Evolutionary conservation across 2,888 invertebrate species (phyloP).

Genomic region (Nezara viridula): DNA sequence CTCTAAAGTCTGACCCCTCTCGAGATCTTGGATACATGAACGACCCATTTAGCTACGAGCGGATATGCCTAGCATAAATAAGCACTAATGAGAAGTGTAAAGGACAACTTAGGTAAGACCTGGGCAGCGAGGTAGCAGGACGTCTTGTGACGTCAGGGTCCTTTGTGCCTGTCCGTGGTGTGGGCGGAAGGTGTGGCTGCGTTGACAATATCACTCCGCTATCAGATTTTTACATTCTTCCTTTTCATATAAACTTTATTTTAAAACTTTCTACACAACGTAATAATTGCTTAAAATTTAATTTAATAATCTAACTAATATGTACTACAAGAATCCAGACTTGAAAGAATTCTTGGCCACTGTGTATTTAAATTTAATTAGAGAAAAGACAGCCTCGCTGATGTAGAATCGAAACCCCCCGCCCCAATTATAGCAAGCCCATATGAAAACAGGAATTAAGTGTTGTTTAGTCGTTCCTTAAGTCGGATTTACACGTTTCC

Average conservation of each 20-base stretch:
- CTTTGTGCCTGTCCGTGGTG: background rate
- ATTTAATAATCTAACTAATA: background rate
- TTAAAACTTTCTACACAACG: background rate
- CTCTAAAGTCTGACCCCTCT: background rate
- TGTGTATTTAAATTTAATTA: too few species aligned
- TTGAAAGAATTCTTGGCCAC: too few species aligned
- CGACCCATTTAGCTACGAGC: background rate
- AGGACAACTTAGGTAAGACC: background rate
- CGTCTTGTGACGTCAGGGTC: background rate
- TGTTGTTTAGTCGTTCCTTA: too few species aligned
- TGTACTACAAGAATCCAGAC: too few species aligned
- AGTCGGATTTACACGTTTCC: too few species aligned
- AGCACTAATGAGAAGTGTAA: slow-evolving; percentile 14
- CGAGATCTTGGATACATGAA: background rate
- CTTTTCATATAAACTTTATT: background rate
- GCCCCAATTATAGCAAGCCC: too few species aligned
- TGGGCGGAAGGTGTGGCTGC: slow-evolving; percentile 24
- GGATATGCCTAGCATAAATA: slow-evolving; percentile 10
- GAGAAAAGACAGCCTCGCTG: too few species aligned
- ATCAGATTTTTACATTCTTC: background rate
- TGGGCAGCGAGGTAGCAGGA: background rate
- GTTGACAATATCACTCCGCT: background rate
- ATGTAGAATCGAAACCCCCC: too few species aligned
- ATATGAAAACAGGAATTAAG: too few species aligned
- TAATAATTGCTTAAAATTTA: background rate